Conservation (phyloP, 2,797 vertebrate species). For the Acrocephalus scirpaceus region DNA sequence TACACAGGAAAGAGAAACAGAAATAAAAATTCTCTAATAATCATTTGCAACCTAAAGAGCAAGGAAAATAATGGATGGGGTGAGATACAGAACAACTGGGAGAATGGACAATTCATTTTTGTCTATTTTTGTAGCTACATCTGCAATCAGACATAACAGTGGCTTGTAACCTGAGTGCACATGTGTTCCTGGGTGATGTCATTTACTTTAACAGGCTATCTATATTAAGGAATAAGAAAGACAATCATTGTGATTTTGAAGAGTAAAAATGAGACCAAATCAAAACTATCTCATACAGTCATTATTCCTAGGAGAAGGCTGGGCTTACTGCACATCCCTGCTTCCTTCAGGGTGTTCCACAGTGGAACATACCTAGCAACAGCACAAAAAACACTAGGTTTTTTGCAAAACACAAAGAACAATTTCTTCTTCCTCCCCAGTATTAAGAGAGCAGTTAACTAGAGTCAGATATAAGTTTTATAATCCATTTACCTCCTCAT, state of each 20-base stretch:
- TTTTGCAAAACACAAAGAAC: background rate
- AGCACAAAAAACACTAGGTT: background rate
- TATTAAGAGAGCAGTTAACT: slow-evolving; percentile 6
- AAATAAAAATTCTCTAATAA: background rate
- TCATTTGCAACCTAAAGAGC: background rate
- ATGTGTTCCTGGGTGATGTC: background rate
- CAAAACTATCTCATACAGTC: background rate
- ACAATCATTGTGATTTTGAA: background rate
- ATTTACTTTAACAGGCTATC: background rate
- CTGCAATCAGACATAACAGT: background rate
- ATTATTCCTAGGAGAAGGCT: background rate
- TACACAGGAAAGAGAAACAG: background rate
- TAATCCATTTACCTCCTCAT: slow-evolving; percentile 21
- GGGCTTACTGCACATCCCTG: background rate
- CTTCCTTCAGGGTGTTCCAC: background rate
- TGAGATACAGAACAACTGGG: background rate
- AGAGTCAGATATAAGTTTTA: slow-evolving; percentile 27
- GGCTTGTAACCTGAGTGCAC: background rate
- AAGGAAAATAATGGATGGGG: background rate
- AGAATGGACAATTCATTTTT: background rate
- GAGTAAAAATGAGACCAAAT: background rate
- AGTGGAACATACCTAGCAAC: background rate
- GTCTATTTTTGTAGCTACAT: background rate
- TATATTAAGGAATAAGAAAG: background rate
- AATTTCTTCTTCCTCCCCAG: background rate